Percentiles rank a stretch among this genome's conserved stretches.
phyloP scores from a whole-genome alignment of 2,797 vertebrate species.

The Sebastes iracundus region DNA sequence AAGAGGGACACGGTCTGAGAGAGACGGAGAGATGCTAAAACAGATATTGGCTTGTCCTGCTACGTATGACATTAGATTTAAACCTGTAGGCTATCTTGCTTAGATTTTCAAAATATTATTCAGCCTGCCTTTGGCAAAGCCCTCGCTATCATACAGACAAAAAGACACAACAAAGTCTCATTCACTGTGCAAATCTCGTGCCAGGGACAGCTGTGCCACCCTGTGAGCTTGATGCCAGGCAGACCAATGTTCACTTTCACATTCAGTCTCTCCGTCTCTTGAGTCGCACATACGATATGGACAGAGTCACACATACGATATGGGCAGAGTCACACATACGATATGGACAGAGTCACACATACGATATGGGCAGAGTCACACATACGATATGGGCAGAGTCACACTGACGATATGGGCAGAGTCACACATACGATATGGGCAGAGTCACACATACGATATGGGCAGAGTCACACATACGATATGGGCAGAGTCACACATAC shows the following conservation, averaged over 20 bases:
- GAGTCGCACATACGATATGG: neutral
- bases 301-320: too few relatives aligned
- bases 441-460: too few relatives aligned
- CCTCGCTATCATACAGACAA: neutral
- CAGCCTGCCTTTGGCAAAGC: neutral
- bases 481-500: too few relatives aligned
- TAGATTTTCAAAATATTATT: neutral
- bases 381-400: too few relatives aligned
- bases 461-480: too few relatives aligned
- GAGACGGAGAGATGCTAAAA: conserved; percentile 10
- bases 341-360: neutral
- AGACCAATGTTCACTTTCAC: conserved; percentile 16
- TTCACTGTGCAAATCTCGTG: conserved; percentile 28
- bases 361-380: too few relatives aligned
- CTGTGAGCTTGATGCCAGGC: conserved; percentile 40
- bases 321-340: too few relatives aligned
- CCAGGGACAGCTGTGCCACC: conserved; percentile 49
- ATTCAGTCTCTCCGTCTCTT: conserved; percentile 1
- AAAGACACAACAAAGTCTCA: conserved; percentile 17
- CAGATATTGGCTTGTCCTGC: conserved; percentile 11
- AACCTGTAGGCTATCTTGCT: neutral
- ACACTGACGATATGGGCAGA: too few relatives aligned
- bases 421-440: too few relatives aligned
- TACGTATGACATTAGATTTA: neutral
- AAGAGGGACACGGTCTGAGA: conserved; percentile 8